Base-by-base conservation (phyloP, 2,797 vertebrate genomes). In the Scomberomorus guttatus region DNA sequence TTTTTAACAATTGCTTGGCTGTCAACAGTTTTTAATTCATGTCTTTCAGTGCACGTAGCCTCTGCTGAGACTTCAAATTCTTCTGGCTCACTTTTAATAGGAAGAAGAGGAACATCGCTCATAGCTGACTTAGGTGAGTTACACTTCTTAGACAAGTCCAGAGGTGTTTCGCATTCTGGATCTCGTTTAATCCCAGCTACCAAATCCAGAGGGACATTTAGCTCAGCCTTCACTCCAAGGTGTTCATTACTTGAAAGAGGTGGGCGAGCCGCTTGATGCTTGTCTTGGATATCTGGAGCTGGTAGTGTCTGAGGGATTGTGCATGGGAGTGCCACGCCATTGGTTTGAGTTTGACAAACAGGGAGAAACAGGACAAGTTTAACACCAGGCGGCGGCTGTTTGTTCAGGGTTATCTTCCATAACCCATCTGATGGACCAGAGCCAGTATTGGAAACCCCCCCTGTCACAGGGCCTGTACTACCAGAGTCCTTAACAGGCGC, bases 331-430 rank as follows among this genome's bases (percentile, higher is more conserved):
- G 88, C 25, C 5, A 80, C 55, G 60, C 63, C 59, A 0, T 59
- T 32, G 10, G 15, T 63, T 66, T 83, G 76, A 5, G 79, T 18
- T 12, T 85, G 51, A 50, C 84, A 67, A 25, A 91, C 79, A 0
- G 95, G 94, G 61, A 96, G 59, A 63, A 94, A 81, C 72, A 96
- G 69, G 1, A 96, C 88, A 3, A 96, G 81, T 2, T 93, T 89
- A 3, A 89, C 42, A 3, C 89, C 92, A 18, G 93, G 89, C 66
- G 91, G 87, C 0, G 92, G 88, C 7, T 82, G 65, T 77, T 93
- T 90, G 71, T 95, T 77, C 0, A 95, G 82, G 8, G 89, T 88
- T 6, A 96, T 54, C n/a, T 87, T 92, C 92, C 93, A 95, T 22
- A 83, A 17, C 12, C 88, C 87, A 0, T 88, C 64, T 10, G 85